These are phyloP conservation scores for Limnephilus auricula DNA, from an alignment of 2,888 invertebrate species.

Conservation along the genomic window DNA sequence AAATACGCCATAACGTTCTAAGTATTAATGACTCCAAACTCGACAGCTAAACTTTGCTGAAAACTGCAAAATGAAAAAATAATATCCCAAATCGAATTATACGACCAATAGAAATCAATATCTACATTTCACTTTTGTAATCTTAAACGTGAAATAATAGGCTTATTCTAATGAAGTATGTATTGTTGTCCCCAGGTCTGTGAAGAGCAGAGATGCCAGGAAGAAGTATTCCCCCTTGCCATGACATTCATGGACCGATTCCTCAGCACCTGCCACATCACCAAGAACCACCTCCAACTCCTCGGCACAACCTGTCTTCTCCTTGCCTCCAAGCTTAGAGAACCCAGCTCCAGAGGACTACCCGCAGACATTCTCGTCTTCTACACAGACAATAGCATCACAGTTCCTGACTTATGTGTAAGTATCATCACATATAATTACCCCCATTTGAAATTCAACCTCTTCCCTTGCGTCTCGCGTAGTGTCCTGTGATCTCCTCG, in stretches of 20 bases:
- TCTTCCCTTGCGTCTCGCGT: neutral
- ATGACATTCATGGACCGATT: constrained; percentile 96
- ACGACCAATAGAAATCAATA: neutral
- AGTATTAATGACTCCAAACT: neutral
- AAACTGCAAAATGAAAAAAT: neutral
- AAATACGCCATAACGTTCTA: neutral
- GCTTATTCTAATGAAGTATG: neutral
- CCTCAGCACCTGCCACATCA: constrained; percentile 88
- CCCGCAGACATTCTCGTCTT: constrained; percentile 89
- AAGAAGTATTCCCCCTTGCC: constrained; percentile 95
- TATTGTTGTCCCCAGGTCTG: constrained; percentile 85
- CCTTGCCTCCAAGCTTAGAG: constrained; percentile 94
- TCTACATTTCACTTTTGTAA: neutral
- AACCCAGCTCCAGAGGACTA: constrained; percentile 86
- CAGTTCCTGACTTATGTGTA: constrained; percentile 91
- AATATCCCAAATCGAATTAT: neutral
- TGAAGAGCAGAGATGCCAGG: constrained; percentile 94
- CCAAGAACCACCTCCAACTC: constrained; percentile 92
- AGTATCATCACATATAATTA: constrained; percentile 75
- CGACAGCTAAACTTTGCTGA: neutral
- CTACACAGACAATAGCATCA: constrained; percentile 96
- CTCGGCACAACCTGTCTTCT: constrained; percentile 95
- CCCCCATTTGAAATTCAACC: neutral
- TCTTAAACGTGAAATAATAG: neutral
- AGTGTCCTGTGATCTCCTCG: neutral